Evolutionary conservation across 2,888 invertebrate species (phyloP).

Genomic region (Empis stercorea): DNA sequence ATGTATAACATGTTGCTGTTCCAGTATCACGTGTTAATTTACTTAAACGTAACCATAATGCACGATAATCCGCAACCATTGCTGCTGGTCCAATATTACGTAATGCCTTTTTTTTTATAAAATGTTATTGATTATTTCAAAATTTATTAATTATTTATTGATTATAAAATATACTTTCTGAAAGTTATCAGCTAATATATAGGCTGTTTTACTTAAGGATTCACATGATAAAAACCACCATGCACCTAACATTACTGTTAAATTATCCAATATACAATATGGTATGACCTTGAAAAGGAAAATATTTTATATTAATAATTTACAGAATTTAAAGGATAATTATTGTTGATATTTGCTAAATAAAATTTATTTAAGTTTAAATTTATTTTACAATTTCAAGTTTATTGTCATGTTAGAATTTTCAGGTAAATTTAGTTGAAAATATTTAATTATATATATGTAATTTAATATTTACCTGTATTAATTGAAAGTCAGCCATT

Average conservation of each 20-base stretch:
- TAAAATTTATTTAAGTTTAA: too few species aligned
- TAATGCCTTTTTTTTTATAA: slow-evolving; percentile 38
- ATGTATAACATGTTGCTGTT: slow-evolving; percentile 52
- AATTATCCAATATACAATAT: slow-evolving; percentile 54
- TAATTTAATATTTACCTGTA: slow-evolving; percentile 48
- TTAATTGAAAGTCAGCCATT: slow-evolving; percentile 52
- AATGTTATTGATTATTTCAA: background rate
- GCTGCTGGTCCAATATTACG: slow-evolving; percentile 55
- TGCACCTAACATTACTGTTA: slow-evolving; percentile 55
- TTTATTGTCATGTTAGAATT: background rate
- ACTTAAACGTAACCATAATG: slow-evolving; percentile 57
- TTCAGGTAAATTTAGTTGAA: too few species aligned
- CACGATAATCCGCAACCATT: slow-evolving; percentile 55
- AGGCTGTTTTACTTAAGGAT: slow-evolving; percentile 49
- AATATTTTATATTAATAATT: background rate
- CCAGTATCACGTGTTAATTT: slow-evolving; percentile 54
- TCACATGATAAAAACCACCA: slow-evolving; percentile 60
- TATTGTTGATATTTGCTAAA: too few species aligned
- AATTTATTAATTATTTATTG: background rate
- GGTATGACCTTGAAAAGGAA: slow-evolving; percentile 41
- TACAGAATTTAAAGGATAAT: background rate
- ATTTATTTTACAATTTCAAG: background rate
- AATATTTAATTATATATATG: too few species aligned
- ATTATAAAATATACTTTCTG: slow-evolving; percentile 38
- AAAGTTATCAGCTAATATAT: slow-evolving; percentile 53